Conservation (phyloP, 2,797 vertebrate species). For the Sebastes variabilis region DNA sequence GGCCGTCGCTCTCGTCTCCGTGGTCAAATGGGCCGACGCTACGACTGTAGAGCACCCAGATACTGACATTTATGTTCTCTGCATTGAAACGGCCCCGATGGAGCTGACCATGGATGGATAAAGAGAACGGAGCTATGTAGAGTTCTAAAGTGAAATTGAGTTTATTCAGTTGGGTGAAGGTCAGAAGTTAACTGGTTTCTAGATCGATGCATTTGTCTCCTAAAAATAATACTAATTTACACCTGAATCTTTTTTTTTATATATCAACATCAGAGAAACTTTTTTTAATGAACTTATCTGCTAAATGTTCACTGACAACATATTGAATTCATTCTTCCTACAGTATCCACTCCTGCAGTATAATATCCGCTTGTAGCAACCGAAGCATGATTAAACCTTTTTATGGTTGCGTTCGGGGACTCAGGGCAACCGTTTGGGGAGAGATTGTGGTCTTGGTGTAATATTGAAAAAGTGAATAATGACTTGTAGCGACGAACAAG, state of each 20-base stretch:
- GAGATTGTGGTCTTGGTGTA: not conserved
- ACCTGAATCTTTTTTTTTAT: not conserved
- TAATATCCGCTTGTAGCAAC: not conserved
- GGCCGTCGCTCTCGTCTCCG: no score
- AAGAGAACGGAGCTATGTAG: not conserved
- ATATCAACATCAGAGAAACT: not conserved
- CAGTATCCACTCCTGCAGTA: not conserved
- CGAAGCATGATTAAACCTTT: not conserved
- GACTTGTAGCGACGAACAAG: not conserved
- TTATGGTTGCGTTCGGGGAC: not conserved
- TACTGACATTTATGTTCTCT: no score
- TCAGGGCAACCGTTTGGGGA: not conserved
- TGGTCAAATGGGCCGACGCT: no score
- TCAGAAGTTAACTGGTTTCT: not conserved
- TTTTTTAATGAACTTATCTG: not conserved
- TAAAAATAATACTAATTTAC: not conserved
- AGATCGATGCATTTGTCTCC: not conserved
- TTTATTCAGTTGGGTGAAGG: not conserved
- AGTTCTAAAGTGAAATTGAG: not conserved
- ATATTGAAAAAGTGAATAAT: not conserved
- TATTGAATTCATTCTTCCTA: not conserved
- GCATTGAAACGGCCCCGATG: no score
- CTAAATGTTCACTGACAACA: not conserved
- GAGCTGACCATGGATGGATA: no score
- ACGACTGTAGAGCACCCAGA: no score